These are phyloP conservation scores for Notodonta ziczac DNA, from an alignment of 2,888 invertebrate species.

Conservation along the genomic window DNA sequence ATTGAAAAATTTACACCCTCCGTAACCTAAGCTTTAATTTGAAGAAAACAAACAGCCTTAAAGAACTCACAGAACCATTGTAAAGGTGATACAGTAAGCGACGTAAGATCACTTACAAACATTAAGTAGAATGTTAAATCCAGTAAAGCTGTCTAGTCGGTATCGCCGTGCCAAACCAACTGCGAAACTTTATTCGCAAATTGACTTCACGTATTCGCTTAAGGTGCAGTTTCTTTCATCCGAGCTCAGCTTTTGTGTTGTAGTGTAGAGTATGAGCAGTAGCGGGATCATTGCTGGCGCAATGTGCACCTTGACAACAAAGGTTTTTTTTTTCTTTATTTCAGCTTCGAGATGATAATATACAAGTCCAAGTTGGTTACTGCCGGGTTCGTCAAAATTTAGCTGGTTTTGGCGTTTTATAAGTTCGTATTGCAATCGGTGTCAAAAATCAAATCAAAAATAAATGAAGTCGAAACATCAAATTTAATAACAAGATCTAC, in stretches of 20 bases:
- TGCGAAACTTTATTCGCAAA: slow-evolving; percentile 80
- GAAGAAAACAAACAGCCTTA: slow-evolving; percentile 1
- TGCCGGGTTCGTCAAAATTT: no score
- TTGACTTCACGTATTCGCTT: slow-evolving; percentile 83
- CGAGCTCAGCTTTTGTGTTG: slow-evolving; percentile 58
- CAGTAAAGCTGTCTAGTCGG: slow-evolving; percentile 50
- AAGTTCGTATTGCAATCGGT: no score
- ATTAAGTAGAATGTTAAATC: slow-evolving; percentile 65
- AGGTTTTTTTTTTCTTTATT: no score
- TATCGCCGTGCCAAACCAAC: slow-evolving; percentile 67
- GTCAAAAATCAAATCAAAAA: no score
- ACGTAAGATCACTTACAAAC: slow-evolving; percentile 53
- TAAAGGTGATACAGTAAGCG: slow-evolving; percentile 45
- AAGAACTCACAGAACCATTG: slow-evolving; percentile 24
- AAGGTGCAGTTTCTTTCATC: slow-evolving; percentile 82
- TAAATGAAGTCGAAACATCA: no score
- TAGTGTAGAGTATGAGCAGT: slow-evolving; percentile 36
- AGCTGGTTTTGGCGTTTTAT: no score
- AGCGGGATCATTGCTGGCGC: slow-evolving; percentile 24
- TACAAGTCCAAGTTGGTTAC: no score
- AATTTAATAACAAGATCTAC: no score
- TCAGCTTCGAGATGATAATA: no score
- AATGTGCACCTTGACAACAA: no score
- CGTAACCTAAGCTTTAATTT: neutral
- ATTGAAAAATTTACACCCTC: no score